These are phyloP conservation scores for Dromococcyx pavoninus DNA, from an alignment of 2,797 vertebrate species.

Conservation along the genomic window DNA sequence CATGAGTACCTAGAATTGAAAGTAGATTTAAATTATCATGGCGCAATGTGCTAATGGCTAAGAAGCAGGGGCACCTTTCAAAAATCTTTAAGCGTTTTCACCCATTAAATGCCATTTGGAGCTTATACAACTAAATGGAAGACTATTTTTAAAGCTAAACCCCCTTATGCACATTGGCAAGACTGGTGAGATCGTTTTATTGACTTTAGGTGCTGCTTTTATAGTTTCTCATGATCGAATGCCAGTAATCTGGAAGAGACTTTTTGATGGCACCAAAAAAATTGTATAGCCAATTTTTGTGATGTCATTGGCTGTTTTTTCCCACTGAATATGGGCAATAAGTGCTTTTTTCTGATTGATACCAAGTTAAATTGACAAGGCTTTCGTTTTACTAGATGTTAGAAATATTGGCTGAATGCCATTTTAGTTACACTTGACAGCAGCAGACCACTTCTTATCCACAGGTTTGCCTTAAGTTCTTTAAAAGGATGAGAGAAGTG, in stretches of 20 bases:
- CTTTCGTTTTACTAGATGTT: neutral
- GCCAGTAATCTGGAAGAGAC: neutral
- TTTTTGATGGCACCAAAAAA: neutral
- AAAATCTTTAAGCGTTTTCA: slow-evolving; percentile 4
- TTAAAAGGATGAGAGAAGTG: neutral
- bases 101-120: neutral
- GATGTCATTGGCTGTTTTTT: neutral
- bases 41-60: neutral
- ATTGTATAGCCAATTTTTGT: neutral
- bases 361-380: neutral
- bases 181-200: slow-evolving; percentile 21
- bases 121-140: neutral
- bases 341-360: neutral
- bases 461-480: neutral
- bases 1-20: neutral
- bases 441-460: neutral
- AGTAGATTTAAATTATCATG: neutral
- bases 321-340: neutral
- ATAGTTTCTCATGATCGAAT: slow-evolving; percentile 26
- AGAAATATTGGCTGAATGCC: neutral
- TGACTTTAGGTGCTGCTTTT: slow-evolving; percentile 37
- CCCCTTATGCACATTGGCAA: neutral
- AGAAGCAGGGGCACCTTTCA: neutral
- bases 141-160: slow-evolving; percentile 17
- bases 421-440: neutral